Evolutionary conservation across 2,888 invertebrate genomes (phyloP), one percentile per base, ranked within the genome.

Genomic region (Tridacna gigas): DNA sequence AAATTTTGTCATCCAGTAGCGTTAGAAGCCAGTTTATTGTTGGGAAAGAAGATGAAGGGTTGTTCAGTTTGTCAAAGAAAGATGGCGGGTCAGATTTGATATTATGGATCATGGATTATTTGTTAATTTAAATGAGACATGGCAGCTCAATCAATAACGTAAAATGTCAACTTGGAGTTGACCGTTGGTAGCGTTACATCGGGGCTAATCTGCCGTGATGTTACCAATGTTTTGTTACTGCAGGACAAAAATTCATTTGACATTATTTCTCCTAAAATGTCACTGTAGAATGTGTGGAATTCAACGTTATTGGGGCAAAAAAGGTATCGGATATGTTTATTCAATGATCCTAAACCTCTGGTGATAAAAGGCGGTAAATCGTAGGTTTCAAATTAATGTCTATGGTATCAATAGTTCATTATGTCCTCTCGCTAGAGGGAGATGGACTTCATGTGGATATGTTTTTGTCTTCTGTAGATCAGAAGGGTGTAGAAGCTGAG

Each of bases 231-330:
- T 28, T 18, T 13, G 47, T 69, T 69, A 45, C 45, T 69, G 47
- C 69, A 69, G 18, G 37, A 25, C n/a, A 69, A 69, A 69, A 12
- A 69, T 69, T 69, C 45, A 69, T 69, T 69, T 69, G 45, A 28
- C 69, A 69, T 69, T 69, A 37, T 69, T 69, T 69, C 69, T 45
- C 47, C 12, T n/a, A 47, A 47, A 69, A 74, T 74, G 74, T 74
- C 74, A 74, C 28, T 61, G 15, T 56, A 26, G 28, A 74, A 60
- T 74, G 26, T 60, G 60, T n/a, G 61, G 74, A 74, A 74, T 74
- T 56, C 61, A 37, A 37, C 2, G 37, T 12, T 37, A 37, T 60
- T 60, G n/a, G 60, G 60, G 60, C 18, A 60, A 60, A 60, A 60
- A 60, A 60, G 60, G 37, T 37, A 60, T 60, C 60, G 60, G 60